These are phyloP conservation scores for Malurus cyaneus DNA, from an alignment of 2,113 vertebrate genomes.

Conservation along the genomic window DNA sequence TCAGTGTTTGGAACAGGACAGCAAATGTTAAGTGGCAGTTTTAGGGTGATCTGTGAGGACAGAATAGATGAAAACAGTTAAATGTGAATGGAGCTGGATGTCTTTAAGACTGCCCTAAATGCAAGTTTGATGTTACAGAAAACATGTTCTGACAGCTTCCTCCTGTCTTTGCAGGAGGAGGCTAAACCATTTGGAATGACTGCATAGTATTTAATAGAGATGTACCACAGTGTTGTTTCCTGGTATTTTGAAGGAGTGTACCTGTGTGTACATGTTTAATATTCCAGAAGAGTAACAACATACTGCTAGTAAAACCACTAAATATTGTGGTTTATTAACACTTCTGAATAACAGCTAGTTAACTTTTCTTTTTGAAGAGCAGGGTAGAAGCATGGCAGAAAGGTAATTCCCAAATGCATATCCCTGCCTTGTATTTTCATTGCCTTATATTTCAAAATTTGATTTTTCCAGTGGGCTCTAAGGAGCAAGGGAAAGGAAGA, in stretches of 20 bases:
- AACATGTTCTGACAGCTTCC: neutral
- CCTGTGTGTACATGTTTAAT: neutral
- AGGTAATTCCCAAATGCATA: neutral
- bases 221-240: neutral
- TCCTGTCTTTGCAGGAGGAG: neutral
- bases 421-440: neutral
- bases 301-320: neutral
- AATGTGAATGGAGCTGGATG: neutral
- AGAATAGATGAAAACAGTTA: neutral
- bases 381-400: neutral
- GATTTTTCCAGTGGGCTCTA: neutral
- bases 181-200: neutral
- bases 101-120: neutral
- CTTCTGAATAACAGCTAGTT: neutral
- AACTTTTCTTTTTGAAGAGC: neutral
- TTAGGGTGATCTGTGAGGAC: neutral
- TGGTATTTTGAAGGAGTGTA: neutral
- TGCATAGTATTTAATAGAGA: neutral
- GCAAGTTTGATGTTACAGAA: neutral
- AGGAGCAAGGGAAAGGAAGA: neutral
- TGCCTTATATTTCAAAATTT: neutral
- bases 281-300: slow-evolving; percentile 15
- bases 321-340: neutral
- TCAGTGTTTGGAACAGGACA: neutral
- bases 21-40: neutral